Evolutionary conservation across 2,797 vertebrate genomes (phyloP).

Genomic region (Gambusia yucatana): DNA sequence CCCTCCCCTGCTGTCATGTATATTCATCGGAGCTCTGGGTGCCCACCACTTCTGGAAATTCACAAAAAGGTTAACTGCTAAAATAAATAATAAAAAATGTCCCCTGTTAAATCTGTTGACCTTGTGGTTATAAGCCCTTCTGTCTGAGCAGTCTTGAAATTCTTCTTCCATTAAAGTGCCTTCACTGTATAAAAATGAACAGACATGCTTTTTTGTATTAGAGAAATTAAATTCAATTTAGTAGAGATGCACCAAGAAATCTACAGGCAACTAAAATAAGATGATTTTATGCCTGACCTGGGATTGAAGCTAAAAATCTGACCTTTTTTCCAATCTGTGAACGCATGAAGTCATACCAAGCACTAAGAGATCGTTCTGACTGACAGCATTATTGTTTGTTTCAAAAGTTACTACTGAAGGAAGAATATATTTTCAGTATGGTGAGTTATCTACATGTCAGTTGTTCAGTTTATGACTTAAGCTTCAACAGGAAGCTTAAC

Average conservation of each 20-base stretch:
- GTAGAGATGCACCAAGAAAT: slow-evolving; percentile 1
- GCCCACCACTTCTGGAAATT: slow-evolving; percentile 84
- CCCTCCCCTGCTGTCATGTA: slow-evolving; percentile 82
- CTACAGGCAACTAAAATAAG: neutral
- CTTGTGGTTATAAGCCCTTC: slow-evolving; percentile 79
- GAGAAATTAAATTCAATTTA: slow-evolving; percentile 18
- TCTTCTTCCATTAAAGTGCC: slow-evolving; percentile 55
- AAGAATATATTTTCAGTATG: neutral
- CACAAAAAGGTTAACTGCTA: slow-evolving; percentile 86
- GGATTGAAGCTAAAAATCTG: neutral
- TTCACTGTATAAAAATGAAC: slow-evolving; percentile 49
- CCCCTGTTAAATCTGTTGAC: slow-evolving; percentile 83
- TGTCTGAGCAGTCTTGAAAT: slow-evolving; percentile 65
- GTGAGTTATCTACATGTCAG: neutral
- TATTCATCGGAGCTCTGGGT: slow-evolving; percentile 84
- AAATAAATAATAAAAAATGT: slow-evolving; percentile 87
- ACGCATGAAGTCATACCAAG: neutral
- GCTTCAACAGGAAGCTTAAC: neutral
- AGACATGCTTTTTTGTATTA: slow-evolving; percentile 30
- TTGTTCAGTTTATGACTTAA: neutral
- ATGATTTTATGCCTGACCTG: neutral
- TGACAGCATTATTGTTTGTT: neutral
- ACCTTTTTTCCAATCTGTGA: neutral
- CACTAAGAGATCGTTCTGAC: neutral
- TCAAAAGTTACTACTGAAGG: neutral